These are phyloP conservation scores for Chalcis sispes DNA, from an alignment of 2,888 invertebrate species.

Conservation along the genomic window DNA sequence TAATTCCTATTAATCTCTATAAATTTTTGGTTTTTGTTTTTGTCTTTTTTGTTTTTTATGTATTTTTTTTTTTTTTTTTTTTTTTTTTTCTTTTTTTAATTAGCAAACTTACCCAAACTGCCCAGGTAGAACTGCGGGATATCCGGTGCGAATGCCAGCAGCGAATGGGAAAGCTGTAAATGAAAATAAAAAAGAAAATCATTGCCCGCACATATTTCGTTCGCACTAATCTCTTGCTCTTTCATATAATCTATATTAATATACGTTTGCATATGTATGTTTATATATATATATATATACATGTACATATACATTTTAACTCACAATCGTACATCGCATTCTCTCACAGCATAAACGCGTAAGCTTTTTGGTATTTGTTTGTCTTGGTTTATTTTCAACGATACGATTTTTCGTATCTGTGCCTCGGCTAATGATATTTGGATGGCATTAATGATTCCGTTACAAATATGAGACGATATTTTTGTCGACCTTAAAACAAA, in stretches of 20 bases:
- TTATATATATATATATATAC: background rate
- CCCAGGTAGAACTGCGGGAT: conserved; percentile 86
- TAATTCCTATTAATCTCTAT: background rate
- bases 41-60: background rate
- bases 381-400: conserved; percentile 42
- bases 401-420: conserved; percentile 3
- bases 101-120: conserved; percentile 88
- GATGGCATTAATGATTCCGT: no score
- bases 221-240: background rate
- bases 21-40: background rate
- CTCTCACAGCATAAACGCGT: conserved; percentile 26
- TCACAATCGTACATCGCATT: conserved; percentile 46
- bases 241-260: background rate
- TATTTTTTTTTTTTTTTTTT: background rate
- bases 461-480: no score
- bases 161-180: conserved; percentile 84
- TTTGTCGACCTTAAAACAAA: no score
- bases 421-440: conserved; percentile 20
- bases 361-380: conserved; percentile 29
- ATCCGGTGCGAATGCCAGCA: conserved; percentile 86
- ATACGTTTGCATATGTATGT: background rate
- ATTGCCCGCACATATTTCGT: conserved; percentile 10
- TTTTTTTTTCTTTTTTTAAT: background rate
- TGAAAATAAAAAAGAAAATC: conserved; percentile 56
- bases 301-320: background rate